These are phyloP conservation scores for Dynastes grantii DNA, from an alignment of 2,888 invertebrate genomes.

Conservation along the genomic window DNA sequence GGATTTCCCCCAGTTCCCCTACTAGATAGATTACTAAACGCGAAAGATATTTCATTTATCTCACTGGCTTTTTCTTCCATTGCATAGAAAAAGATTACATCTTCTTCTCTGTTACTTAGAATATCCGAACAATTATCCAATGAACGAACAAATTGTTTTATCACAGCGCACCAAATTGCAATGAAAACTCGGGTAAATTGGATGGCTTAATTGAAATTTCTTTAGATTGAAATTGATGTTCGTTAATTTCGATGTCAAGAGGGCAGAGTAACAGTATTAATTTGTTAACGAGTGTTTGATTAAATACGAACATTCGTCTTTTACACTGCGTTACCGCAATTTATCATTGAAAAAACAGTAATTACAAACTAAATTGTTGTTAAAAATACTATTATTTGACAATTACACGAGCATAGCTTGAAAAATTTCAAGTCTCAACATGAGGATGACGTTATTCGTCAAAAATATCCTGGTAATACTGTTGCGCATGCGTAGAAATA, in stretches of 20 bases:
- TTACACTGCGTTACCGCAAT: background rate
- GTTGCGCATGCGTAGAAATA: too few relatives aligned
- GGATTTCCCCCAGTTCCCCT: background rate
- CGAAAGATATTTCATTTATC: conserved; percentile 9
- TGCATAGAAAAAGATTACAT: background rate
- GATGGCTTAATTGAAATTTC: conserved; percentile 35
- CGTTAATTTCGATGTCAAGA: conserved; percentile 36
- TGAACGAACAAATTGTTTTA: conserved; percentile 34
- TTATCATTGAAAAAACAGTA: background rate
- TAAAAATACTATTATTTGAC: too few relatives aligned
- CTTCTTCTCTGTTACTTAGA: conserved; percentile 1
- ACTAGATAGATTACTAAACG: background rate
- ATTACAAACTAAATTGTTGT: background rate
- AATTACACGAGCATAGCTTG: too few relatives aligned
- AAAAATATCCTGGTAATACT: too few relatives aligned
- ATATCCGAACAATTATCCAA: conserved; percentile 37
- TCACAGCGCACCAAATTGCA: conserved; percentile 42
- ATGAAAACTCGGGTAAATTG: conserved; percentile 34
- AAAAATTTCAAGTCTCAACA: too few relatives aligned
- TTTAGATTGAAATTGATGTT: conserved; percentile 42
- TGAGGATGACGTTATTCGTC: too few relatives aligned
- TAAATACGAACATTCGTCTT: background rate
- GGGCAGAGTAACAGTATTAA: conserved; percentile 26
- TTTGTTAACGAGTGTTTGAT: conserved; percentile 22
- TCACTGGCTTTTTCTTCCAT: background rate